Percentiles rank a stretch among this genome's conserved stretches.
Conservation (phyloP, 2,113 vertebrate genomes). For the Acrocephalus arundinaceus region DNA sequence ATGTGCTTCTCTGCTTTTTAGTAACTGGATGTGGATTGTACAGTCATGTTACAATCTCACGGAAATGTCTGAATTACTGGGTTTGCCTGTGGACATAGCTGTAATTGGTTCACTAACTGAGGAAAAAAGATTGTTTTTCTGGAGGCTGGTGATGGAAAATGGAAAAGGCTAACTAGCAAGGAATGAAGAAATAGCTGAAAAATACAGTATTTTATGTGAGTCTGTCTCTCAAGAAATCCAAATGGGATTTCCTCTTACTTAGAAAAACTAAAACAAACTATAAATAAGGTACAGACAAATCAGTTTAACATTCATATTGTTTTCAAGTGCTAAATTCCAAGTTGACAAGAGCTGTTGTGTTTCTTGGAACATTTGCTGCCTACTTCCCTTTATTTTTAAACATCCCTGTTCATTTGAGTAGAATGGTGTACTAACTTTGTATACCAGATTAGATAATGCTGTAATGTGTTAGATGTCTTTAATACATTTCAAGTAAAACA, state of each 20-base stretch:
- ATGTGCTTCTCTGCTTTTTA: not conserved
- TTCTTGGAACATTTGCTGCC: constrained; percentile 25
- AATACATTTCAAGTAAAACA: constrained; percentile 70
- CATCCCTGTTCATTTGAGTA: constrained; percentile 45
- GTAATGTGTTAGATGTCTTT: constrained; percentile 76
- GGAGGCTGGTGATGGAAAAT: constrained; percentile 12
- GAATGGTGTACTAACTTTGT: constrained; percentile 57
- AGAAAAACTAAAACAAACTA: no score
- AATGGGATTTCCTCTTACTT: constrained; percentile 1
- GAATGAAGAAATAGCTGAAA: not conserved
- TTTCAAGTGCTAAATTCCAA: constrained; percentile 24
- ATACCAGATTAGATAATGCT: constrained; percentile 62
- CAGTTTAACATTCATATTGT: no score
- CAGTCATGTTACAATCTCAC: not conserved
- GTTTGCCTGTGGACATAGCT: not conserved
- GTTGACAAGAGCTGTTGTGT: not conserved
- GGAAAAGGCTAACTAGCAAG: not conserved
- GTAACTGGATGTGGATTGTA: not conserved
- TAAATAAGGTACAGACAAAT: no score
- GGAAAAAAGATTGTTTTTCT: not conserved
- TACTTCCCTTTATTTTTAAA: constrained; percentile 45
- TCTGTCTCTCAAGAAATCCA: constrained; percentile 19
- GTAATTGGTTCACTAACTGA: not conserved
- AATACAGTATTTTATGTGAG: not conserved
- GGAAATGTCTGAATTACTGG: not conserved